Percentiles rank a stretch among this genome's conserved stretches.
Evolutionary conservation across 2,113 vertebrate genomes (phyloP).

Genomic region (Rhodinocichla rosea): DNA sequence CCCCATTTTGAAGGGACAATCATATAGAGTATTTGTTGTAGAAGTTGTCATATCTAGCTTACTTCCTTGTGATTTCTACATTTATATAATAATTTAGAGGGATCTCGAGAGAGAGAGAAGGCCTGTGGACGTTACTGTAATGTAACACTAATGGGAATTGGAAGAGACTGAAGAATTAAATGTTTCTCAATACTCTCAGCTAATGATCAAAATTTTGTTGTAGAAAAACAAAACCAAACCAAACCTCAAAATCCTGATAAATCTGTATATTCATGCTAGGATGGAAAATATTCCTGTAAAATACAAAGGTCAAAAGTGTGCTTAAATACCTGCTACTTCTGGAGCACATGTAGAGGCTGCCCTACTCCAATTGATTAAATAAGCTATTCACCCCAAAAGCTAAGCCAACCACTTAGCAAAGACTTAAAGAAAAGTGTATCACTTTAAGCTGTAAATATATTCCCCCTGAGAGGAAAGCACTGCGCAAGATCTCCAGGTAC

Average conservation of each 20-base stretch:
- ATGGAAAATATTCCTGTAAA: background rate
- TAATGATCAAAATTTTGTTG: background rate
- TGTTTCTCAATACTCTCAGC: background rate
- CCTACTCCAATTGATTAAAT: background rate
- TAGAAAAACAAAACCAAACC: background rate
- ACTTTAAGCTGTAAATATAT: background rate
- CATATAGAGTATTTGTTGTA: background rate
- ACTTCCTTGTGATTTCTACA: background rate
- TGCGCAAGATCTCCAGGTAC: background rate
- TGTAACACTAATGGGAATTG: background rate
- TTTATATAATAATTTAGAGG: background rate
- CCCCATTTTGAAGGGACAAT: background rate
- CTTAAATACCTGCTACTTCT: background rate
- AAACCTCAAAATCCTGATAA: background rate
- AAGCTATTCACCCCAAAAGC: background rate
- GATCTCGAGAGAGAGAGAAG: accelerated
- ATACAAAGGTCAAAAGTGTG: background rate
- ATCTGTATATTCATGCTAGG: background rate
- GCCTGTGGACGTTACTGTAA: background rate
- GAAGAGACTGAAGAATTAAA: background rate
- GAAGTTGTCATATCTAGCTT: background rate
- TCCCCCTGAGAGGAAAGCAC: background rate
- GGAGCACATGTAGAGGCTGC: background rate
- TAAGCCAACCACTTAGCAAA: background rate
- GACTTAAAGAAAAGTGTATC: background rate